Base-by-base conservation (phyloP, 2,113 vertebrate genomes). In the Mesitornis unicolor region DNA sequence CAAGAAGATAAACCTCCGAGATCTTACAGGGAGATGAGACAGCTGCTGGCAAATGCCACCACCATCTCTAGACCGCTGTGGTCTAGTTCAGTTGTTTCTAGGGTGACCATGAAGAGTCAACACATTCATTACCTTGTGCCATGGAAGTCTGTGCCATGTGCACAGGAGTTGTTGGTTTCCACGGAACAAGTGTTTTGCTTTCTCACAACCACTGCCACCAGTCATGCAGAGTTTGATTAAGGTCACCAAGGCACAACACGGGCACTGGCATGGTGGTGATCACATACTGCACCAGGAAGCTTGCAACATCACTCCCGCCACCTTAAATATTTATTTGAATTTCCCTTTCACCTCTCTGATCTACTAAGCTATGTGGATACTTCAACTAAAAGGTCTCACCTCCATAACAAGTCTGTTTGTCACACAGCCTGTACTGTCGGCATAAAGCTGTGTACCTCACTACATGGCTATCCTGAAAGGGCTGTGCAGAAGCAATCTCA, bases 21-120 rank as follows among this genome's bases (percentile, higher is more conserved):
- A 19, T 43, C 16, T 45, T 2, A 5, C 0, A 0, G 0, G 7
- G 1, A 31, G 82, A 24, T 50, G 54, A 84, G 36, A n/a, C 1
- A 4, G 12, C 56, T 54, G 54, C 67, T 91, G 78, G 67, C 50
- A 53, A 68, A 70, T 3, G 43, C 78, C 57, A 63, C 45, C 35
- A 7, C 25, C 45, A 16, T 31, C 63, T 79, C 38, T 9, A 54
- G 19, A 11, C 56, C 65, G 42, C 67, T 43, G 2, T 3, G 51
- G 61, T 28, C n/a, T 4, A 33, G 16, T 16, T 40, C 4, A 31
- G 36, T 9, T 61, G 20, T 25, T 83, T 19, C 61, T 42, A 42
- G 64, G 80, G 31, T 31, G 57, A 53, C 51, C 36, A 73, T 28
- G 36, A 75, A 25, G 24, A 48, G 33, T 13, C 40, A 35, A 9